phyloP scores from a whole-genome alignment of 2,888 invertebrate genomes.

The Troilus luridus region DNA sequence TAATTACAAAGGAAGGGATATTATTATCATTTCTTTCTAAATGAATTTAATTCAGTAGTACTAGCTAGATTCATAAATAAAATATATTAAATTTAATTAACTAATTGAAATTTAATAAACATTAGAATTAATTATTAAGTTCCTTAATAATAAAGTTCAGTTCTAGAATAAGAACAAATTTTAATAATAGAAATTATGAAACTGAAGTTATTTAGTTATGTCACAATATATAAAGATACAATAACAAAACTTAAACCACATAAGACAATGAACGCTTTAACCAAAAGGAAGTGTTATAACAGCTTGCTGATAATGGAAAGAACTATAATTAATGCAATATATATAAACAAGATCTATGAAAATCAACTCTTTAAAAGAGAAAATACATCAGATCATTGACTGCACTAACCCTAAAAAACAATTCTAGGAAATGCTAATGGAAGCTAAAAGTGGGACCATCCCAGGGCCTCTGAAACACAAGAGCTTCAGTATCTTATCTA shows the following conservation, averaged over 20 bases:
- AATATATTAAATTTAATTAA: not conserved
- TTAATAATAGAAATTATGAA: too few relatives aligned
- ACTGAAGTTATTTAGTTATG: too few relatives aligned
- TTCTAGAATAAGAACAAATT: too few relatives aligned
- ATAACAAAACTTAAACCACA: not conserved
- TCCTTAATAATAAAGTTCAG: too few relatives aligned
- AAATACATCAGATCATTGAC: slow-evolving; percentile 28
- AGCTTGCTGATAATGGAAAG: not conserved
- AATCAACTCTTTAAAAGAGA: not conserved
- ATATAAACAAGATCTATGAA: not conserved
- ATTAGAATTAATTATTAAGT: too few relatives aligned
- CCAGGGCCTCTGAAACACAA: not conserved
- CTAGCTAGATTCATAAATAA: not conserved
- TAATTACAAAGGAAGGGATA: not conserved
- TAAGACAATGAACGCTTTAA: not conserved
- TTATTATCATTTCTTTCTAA: not conserved
- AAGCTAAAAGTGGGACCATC: slow-evolving; percentile 22
- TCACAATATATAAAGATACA: not conserved
- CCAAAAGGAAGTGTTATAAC: not conserved
- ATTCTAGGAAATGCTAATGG: slow-evolving; percentile 47
- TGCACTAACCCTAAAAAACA: not conserved
- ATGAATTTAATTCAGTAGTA: not conserved
- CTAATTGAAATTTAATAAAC: too few relatives aligned
- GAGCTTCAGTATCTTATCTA: slow-evolving; percentile 11
- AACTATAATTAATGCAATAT: not conserved